Evolutionary conservation across 2,797 vertebrate species (phyloP), one percentile per base, ranked within the genome.

Genomic region (Selene dorsalis): DNA sequence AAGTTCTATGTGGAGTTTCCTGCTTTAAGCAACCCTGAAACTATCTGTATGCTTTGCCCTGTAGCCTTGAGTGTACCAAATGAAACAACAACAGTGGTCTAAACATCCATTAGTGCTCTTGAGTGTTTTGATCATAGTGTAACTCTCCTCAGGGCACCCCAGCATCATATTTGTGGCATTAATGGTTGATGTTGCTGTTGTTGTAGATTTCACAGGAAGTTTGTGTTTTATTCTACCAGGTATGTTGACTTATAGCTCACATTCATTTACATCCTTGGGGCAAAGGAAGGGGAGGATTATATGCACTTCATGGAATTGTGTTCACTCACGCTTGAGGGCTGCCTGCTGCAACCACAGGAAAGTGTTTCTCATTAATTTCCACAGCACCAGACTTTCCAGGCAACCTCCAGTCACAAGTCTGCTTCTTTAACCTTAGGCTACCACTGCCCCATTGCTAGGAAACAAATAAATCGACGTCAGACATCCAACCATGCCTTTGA

Each of bases 341-440:
- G 81, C 80, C 87, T 85, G 64, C 68, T 89, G 69, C 82, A 90
- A 87, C 77, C 65, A 56, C 59, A 65, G 50, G 78, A 82, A 91
- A 90, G 63, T 56, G 58, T 75, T 84, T 80, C 82, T 85, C 77
- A 89, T 93, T 92, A 80, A 90, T 90, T 87, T 91, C 77, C 70
- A 76, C 77, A 69, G 60, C 62, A 8, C 61, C 69, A 84, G 65
- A 84, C 73, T 79, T 84, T 68, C 32, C 58, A 68, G 66, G 59
- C 73, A 87, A 84, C 78, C 79, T 71, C 48, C 32, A 80, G 67
- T 77, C 77, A 74, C 48, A 69, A 74, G 69, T 64, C 35, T 64
- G 75, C 48, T 75, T 79, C 63, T 75, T 67, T 83, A 81, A 78
- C 84, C 80, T 71, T 12, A 59, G 77, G 77, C 83, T 75, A 76